phyloP scores from a whole-genome alignment of 2,797 vertebrate genomes.

The Selene dorsalis region DNA sequence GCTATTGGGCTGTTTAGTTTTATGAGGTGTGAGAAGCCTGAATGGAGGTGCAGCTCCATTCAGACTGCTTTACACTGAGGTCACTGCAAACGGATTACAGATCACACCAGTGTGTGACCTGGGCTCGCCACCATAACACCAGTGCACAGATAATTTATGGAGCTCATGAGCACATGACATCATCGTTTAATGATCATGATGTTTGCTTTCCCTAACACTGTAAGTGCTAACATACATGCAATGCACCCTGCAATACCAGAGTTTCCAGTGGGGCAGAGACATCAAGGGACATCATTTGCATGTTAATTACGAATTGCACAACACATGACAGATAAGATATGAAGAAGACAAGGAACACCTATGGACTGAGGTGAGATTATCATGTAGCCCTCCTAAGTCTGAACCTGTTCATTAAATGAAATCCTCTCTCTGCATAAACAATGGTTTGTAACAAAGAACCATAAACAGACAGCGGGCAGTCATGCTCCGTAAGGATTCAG shows the following conservation, averaged over 20 bases:
- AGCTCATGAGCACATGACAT: conserved; percentile 55
- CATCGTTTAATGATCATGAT: conserved; percentile 38
- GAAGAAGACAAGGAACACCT: conserved; percentile 62
- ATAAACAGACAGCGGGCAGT: conserved; percentile 73
- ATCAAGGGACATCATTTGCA: conserved; percentile 34
- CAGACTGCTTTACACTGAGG: conserved; percentile 58
- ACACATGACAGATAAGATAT: conserved; percentile 43
- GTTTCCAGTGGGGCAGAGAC: conserved; percentile 22
- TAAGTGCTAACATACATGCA: conserved; percentile 47
- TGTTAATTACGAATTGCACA: conserved; percentile 74
- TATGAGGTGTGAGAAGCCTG: conserved; percentile 60
- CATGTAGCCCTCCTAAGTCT: conserved; percentile 38
- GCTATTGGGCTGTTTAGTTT: conserved; percentile 58
- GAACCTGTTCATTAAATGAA: conserved; percentile 70
- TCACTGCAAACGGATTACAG: conserved; percentile 62
- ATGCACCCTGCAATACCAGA: conserved; percentile 44
- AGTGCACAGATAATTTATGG: conserved; percentile 52
- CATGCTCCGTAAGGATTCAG: conserved; percentile 46
- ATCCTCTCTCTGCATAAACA: conserved; percentile 73
- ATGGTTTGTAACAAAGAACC: conserved; percentile 71
- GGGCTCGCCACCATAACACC: conserved; percentile 37
- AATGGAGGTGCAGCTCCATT: conserved; percentile 27
- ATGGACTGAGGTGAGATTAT: conserved; percentile 69
- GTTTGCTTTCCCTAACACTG: conserved; percentile 21
- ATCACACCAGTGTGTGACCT: conserved; percentile 62